Conservation (phyloP, 2,113 vertebrate species). For the Myrmophylax atrothorax region DNA sequence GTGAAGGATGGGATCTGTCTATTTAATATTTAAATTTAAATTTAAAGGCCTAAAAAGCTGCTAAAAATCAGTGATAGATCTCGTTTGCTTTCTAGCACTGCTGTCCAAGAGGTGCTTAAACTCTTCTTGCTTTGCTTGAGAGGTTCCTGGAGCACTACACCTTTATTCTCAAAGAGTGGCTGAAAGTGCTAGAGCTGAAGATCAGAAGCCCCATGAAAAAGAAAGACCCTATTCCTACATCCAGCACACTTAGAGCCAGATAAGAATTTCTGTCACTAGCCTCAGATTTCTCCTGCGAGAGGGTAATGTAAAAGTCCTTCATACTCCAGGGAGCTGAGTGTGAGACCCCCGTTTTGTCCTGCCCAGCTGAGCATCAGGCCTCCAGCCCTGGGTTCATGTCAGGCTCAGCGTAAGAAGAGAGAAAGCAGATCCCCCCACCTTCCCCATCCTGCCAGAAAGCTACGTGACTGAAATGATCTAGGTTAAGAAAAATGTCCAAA, state of each 20-base stretch:
- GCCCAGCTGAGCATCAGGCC: background rate
- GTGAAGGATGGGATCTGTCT: background rate
- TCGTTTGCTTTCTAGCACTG: background rate
- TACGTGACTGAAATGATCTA: background rate
- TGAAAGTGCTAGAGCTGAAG: background rate
- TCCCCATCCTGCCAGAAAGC: background rate
- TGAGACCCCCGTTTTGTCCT: background rate
- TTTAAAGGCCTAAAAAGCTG: background rate
- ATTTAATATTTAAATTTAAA: background rate
- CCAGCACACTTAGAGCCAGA: background rate
- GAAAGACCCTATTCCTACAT: background rate
- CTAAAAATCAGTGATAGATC: background rate
- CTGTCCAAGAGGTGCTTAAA: background rate
- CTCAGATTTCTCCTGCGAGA: background rate
- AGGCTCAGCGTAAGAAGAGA: background rate
- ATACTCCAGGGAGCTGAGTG: background rate
- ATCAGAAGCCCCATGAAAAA: background rate
- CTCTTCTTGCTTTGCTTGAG: background rate
- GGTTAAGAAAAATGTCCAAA: background rate
- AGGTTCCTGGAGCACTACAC: background rate
- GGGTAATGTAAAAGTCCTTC: background rate
- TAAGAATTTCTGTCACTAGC: background rate
- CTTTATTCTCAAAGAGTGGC: background rate
- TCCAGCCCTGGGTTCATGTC: background rate
- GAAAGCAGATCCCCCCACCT: background rate